phyloP scores from a whole-genome alignment of 2,113 vertebrate genomes.

The Mellivora capensis region DNA sequence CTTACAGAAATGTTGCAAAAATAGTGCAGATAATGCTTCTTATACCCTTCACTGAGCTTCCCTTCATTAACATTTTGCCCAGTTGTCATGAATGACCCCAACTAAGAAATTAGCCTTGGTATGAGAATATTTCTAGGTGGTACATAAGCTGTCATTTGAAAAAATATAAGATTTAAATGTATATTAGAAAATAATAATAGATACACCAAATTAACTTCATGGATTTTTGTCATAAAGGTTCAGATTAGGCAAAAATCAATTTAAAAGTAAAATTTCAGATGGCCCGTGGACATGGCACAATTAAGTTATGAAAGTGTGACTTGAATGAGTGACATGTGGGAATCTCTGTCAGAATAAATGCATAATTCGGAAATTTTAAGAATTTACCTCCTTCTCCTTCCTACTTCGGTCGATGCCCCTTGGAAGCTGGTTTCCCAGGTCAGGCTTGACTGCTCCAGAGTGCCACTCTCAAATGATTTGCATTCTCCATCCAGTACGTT shows the following conservation, averaged over 20 bases:
- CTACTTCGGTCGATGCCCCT: neutral
- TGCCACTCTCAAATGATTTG: conserved; percentile 26
- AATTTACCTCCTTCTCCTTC: neutral
- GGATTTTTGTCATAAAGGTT: neutral
- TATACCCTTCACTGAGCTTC: neutral
- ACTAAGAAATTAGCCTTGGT: neutral
- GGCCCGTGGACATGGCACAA: neutral
- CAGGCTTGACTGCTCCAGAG: neutral
- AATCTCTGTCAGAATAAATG: neutral
- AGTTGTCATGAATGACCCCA: neutral
- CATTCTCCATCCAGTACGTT: neutral
- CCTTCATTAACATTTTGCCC: neutral
- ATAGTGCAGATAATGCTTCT: neutral
- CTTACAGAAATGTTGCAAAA: neutral
- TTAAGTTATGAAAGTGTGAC: neutral
- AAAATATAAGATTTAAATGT: neutral
- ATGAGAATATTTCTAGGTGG: neutral
- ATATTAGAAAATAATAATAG: neutral
- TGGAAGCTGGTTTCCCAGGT: neutral
- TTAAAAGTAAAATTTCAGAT: conserved; percentile 17
- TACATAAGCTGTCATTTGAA: neutral
- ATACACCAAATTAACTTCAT: neutral
- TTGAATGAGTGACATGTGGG: neutral
- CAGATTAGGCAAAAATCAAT: neutral
- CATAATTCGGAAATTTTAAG: neutral